Base-by-base conservation (phyloP, 1,140 invertebrate species). In the Anoplolepis gracilipes region DNA sequence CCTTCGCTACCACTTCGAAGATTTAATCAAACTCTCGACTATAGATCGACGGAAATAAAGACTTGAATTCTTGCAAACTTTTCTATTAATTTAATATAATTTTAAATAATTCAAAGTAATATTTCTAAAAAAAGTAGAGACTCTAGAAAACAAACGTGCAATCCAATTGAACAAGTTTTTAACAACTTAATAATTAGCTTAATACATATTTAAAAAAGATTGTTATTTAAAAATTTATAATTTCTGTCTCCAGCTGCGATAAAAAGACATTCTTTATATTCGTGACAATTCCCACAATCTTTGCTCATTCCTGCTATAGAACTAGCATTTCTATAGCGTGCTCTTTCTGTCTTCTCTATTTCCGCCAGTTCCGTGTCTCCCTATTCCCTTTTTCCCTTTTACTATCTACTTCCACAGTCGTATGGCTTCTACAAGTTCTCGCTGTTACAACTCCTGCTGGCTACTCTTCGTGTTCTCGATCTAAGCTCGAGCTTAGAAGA, bases 391-490 rank as follows among this genome's bases (percentile, higher is more conserved):
- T 36, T 19, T 10, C 2, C n/a, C 28, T 82, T 69, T 39, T 46
- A 1, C 36, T 22, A 57, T 0, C 22, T 39, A 57, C 46, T 69
- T 19, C 16, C 11, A 19, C 19, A 55, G 46, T 55, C 49, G 30
- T 39, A 33, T 16, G 6, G 0, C 11, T 25, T 10, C 33, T 46
- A 79, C 61, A 42, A 78, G 19, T 36, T 59, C 33, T 57, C 42
- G 36, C 28, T 53, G 53, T 82, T 59, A 82, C 67, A 82, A 72
- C 72, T 19, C 46, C 42, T 79, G 42, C 49, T n/a, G 33, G 36
- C 65, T 82, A 82, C 78, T 82, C 70, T 36, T 42, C 36, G 49
- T 39, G 70, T 57, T 82, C 25, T 46, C 36, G n/a, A 46, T 72
- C 78, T 16, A 49, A 49, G 46, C 46, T 16, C 46, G 46, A 49